phyloP scores from a whole-genome alignment of 2,888 invertebrate genomes.

The Petrophora chlorosata region DNA sequence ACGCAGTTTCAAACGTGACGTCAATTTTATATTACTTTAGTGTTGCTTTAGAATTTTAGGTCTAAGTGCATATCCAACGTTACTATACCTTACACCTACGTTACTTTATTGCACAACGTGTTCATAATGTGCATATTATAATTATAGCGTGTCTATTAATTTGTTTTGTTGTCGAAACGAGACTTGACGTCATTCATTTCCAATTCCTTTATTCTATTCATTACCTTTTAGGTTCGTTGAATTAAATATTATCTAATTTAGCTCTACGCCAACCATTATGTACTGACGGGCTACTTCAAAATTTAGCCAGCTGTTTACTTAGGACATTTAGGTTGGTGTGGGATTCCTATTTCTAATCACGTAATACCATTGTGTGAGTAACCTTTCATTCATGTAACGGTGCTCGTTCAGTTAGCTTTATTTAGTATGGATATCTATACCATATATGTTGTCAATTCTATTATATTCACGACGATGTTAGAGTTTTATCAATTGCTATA shows the following conservation, averaged over 20 bases:
- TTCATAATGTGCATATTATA: no score
- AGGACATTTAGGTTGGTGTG: conserved; percentile 6
- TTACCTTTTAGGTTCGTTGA: conserved; percentile 4
- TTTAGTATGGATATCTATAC: no score
- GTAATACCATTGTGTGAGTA: conserved; percentile 8
- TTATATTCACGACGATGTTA: conserved; percentile 1
- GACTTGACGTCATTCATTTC: no score
- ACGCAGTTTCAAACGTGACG: conserved; percentile 11
- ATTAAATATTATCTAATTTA: conserved; percentile 10
- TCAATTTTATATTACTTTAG: conserved; percentile 1
- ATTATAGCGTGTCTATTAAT: no score
- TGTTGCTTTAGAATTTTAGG: no score
- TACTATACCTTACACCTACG: no score
- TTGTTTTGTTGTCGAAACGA: no score
- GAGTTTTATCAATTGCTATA: conserved; percentile 2
- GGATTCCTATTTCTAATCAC: conserved; percentile 10
- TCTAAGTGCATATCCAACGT: no score
- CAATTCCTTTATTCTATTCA: no score
- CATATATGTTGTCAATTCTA: conserved; percentile 1
- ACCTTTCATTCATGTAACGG: conserved; percentile 11
- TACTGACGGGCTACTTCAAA: conserved; percentile 5
- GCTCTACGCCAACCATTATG: neutral
- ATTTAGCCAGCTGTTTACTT: conserved; percentile 6
- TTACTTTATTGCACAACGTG: no score
- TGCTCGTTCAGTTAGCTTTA: conserved; percentile 4